Conservation (phyloP, 2,113 vertebrate species). For the Falco punctatus region DNA sequence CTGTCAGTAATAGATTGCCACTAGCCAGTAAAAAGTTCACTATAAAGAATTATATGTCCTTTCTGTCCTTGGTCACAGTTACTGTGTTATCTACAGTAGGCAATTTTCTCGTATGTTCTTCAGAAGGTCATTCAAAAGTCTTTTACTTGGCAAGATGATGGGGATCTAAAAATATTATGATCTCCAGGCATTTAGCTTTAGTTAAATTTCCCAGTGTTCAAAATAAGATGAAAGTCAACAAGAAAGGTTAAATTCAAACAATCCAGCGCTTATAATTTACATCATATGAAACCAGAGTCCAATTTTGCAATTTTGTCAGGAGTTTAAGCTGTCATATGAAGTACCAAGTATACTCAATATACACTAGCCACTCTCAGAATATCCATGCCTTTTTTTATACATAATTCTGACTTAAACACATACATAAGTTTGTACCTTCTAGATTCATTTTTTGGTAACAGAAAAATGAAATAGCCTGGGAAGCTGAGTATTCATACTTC, state of each 20-base stretch:
- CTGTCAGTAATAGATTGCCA: constrained; percentile 57
- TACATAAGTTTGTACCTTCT: not conserved
- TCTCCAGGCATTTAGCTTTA: constrained; percentile 15
- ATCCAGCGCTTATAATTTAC: not conserved
- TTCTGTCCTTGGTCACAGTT: constrained; percentile 67
- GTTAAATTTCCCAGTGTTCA: constrained; percentile 24
- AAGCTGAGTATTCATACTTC: not conserved
- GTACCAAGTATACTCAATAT: not conserved
- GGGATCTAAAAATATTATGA: constrained; percentile 44
- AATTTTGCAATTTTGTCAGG: not conserved
- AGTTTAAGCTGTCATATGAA: not conserved
- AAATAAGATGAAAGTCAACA: constrained; percentile 50
- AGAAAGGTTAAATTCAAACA: constrained; percentile 38
- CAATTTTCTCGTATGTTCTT: constrained; percentile 45
- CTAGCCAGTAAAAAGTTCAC: constrained; percentile 32
- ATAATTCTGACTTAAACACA: not conserved
- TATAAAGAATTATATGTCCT: constrained; percentile 58
- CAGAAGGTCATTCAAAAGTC: constrained; percentile 52
- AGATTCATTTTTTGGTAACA: not conserved
- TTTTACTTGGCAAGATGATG: constrained; percentile 8
- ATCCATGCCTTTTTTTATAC: not conserved
- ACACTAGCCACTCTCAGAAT: not conserved
- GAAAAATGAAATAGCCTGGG: not conserved
- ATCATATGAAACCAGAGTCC: not conserved
- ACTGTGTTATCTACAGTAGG: constrained; percentile 13